Conservation (phyloP, 2,113 vertebrate species). For the Todiramphus saurophagus region DNA sequence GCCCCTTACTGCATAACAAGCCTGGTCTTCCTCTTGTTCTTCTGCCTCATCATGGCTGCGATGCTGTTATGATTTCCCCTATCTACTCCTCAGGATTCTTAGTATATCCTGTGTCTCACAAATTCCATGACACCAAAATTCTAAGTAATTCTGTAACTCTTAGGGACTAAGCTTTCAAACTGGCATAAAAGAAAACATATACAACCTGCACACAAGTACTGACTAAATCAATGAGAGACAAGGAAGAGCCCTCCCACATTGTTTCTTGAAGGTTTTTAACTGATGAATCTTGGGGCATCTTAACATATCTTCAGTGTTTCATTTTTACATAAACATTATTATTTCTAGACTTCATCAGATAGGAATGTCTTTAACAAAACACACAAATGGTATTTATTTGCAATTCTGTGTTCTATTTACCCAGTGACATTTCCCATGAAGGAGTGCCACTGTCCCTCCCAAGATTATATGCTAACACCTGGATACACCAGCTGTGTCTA, state of each 20-base stretch:
- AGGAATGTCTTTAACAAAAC: not conserved
- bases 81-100: not conserved
- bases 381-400: not conserved
- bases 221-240: not conserved
- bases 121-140: not conserved
- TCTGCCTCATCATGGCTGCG: not conserved
- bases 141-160: not conserved
- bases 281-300: not conserved
- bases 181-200: not conserved
- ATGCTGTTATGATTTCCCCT: not conserved
- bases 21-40: not conserved
- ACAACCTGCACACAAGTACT: not conserved
- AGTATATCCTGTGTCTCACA: not conserved
- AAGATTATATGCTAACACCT: not conserved
- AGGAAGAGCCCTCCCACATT: not conserved
- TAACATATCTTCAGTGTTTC: not conserved
- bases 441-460: not conserved
- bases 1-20: not conserved
- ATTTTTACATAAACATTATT: not conserved
- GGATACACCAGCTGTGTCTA: fast-evolving
- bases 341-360: not conserved
- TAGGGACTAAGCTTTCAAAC: not conserved
- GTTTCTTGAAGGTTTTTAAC: not conserved
- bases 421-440: not conserved
- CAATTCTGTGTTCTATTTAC: not conserved